Percentiles rank a stretch among this genome's conserved stretches.
Evolutionary conservation across 2,888 invertebrate species (phyloP).

Genomic region (Dryococelus australis): DNA sequence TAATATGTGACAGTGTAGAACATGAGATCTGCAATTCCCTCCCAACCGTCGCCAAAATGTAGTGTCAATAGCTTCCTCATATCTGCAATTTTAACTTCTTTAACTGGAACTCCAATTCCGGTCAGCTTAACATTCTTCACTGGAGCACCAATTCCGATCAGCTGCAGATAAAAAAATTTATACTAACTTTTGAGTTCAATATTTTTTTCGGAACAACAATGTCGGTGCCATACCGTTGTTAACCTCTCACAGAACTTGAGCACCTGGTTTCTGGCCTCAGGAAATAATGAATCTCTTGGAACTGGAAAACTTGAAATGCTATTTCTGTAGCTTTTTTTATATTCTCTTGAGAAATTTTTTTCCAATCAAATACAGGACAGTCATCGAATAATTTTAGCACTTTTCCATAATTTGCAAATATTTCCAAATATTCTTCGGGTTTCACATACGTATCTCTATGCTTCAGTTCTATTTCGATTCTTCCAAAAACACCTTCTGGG

Average conservation of each 20-base stretch:
- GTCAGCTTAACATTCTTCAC: too few relatives aligned
- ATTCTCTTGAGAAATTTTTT: background rate
- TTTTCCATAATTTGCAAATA: background rate
- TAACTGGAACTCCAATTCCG: background rate
- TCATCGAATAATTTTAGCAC: background rate
- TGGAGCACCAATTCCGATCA: background rate
- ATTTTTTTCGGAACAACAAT: background rate
- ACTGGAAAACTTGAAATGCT: background rate
- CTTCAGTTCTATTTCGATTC: background rate
- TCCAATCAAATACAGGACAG: background rate
- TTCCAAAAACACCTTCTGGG: background rate
- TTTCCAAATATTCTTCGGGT: background rate
- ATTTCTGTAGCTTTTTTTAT: background rate
- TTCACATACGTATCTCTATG: background rate
- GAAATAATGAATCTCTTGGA: background rate
- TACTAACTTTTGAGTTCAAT: background rate
- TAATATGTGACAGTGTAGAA: background rate
- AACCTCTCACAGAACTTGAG: background rate
- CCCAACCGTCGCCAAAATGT: constrained; percentile 1
- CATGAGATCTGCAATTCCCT: background rate
- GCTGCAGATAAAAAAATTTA: background rate
- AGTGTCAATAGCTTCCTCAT: background rate
- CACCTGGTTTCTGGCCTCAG: background rate
- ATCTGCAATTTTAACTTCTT: background rate
- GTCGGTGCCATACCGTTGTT: background rate